Base-by-base conservation (phyloP, 2,888 invertebrate genomes). In the Deilephila porcellus region DNA sequence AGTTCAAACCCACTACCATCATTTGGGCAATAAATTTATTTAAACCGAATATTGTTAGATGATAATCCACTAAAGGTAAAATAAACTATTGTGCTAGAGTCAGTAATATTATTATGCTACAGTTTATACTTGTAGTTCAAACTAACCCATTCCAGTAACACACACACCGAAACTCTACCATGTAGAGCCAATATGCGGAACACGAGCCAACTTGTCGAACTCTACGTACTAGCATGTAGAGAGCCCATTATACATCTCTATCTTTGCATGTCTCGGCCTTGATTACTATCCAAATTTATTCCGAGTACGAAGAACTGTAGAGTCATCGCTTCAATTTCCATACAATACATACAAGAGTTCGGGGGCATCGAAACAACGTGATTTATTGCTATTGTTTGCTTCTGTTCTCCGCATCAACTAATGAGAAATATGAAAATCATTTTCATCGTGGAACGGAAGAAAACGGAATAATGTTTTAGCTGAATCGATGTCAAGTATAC, bases 291-390 rank as follows among this genome's bases (percentile, higher is more conserved):
- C 67, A 52, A 67, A 67, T 67, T 45, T 67, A 67, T 67, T 67
- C 52, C 25, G 25, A 17, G 60, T 56, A 56, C 45, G 52, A 37
- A 52, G 52, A 17, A 67, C 17, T 52, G 67, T 52, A 6, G 67
- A 52, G 67, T 67, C 67, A 67, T 25, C 67, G 52, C 25, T 67
- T 52, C 45, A 20, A 67, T 67, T 67, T 67, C 67, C 67, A 67
- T 67, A 52, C 67, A 17, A 67, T 67, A 67, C 67, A 64, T 45
- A 63, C 37, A 37, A 64, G 20, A 60, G 20, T 60, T 11, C 29
- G 60, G 14, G 14, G 17, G 60, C 29, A 29, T 60, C 25, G 29
- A 60, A 45, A 52, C 67, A 67, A 45, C 25, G 25, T 67, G 67
- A 67, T 67, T 67, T 67, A 67, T 67, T 17, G 11, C 52, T 25